Percentiles rank a stretch among this genome's conserved stretches.
These are phyloP conservation scores for Epizoanthus illoricatus DNA, from an alignment of 92 coral and sea anemone species.

Conservation along the genomic window DNA sequence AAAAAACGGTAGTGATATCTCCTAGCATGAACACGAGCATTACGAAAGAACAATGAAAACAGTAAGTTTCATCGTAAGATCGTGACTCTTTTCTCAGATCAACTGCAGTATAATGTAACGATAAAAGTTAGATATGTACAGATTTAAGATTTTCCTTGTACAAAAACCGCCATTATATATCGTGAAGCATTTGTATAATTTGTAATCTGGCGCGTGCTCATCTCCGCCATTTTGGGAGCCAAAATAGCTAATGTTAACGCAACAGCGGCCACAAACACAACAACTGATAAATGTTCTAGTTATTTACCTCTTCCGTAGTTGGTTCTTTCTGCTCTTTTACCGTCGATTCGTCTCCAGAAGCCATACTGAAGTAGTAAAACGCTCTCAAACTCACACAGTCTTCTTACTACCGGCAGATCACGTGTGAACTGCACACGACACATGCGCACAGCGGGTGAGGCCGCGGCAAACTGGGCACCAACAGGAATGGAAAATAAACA, in stretches of 20 bases:
- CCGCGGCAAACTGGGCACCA: constrained; percentile 35
- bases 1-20: too few relatives aligned
- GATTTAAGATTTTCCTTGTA: constrained; percentile 24
- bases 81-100: neutral
- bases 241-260: neutral
- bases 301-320: constrained; percentile 75
- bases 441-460: constrained; percentile 71
- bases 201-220: constrained; percentile 29
- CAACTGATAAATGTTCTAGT: constrained; percentile 13
- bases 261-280: neutral
- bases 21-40: too few relatives aligned
- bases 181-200: neutral
- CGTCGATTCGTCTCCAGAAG: constrained; percentile 97
- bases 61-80: neutral
- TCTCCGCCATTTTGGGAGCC: constrained; percentile 38
- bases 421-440: constrained; percentile 71
- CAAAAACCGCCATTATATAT: neutral
- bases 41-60: constrained; percentile 5
- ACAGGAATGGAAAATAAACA: neutral
- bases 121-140: neutral
- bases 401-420: constrained; percentile 82
- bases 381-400: constrained; percentile 39
- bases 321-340: constrained; percentile 91
- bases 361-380: constrained; percentile 74
- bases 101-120: neutral